Percentiles rank a stretch among this genome's conserved stretches.
Evolutionary conservation across 2,113 vertebrate genomes (phyloP).

Genomic region (Perca fluviatilis): DNA sequence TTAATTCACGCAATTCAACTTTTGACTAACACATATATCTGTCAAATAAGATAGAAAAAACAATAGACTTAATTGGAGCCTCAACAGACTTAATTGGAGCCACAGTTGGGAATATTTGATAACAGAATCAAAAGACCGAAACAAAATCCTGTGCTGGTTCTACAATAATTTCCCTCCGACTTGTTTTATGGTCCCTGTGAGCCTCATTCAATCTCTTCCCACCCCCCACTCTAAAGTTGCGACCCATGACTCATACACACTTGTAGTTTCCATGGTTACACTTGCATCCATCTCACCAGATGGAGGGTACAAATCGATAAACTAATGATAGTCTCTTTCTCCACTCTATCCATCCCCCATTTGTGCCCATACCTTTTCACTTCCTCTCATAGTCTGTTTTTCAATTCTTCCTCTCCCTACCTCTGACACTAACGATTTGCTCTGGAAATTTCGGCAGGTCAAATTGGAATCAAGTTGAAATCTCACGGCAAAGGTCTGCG

Average conservation of each 20-base stretch:
- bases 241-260: slow-evolving; percentile 51
- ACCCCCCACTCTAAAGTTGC: background rate
- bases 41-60: background rate
- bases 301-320: slow-evolving; percentile 23
- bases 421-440: background rate
- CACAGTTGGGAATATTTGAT: background rate
- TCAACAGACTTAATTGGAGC: background rate
- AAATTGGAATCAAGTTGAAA: background rate
- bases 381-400: background rate
- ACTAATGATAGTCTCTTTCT: slow-evolving; percentile 8
- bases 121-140: slow-evolving; percentile 8
- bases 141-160: background rate
- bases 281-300: slow-evolving; percentile 13
- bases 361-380: slow-evolving; percentile 5
- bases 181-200: slow-evolving; percentile 10
- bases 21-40: background rate
- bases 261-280: slow-evolving; percentile 62
- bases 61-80: background rate
- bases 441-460: background rate
- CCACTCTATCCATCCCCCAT: slow-evolving; percentile 5
- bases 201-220: slow-evolving; percentile 14
- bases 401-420: background rate
- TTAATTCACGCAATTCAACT: background rate
- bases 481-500: background rate
- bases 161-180: slow-evolving; percentile 6